phyloP scores from a whole-genome alignment of 1,140 invertebrate species.

The Rhizoglyphus robini region DNA sequence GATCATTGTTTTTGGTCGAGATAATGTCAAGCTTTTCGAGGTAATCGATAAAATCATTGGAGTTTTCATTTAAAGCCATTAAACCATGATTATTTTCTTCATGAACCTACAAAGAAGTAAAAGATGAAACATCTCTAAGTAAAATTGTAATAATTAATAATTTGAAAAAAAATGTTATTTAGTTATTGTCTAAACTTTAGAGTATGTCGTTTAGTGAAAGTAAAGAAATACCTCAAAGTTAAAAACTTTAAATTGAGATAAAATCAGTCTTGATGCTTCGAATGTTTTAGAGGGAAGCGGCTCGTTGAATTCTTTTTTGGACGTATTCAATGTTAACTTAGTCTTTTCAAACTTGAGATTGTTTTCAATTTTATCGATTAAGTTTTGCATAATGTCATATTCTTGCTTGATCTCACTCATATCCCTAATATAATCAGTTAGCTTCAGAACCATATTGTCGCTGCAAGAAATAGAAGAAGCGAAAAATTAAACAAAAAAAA shows the following conservation, averaged over 20 bases:
- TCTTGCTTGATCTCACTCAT: constrained; percentile 12
- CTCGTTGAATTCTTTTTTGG: constrained; percentile 54
- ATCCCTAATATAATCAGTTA: constrained; percentile 16
- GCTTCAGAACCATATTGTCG: constrained; percentile 16
- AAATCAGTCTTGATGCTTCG: constrained; percentile 78
- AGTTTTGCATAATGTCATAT: constrained; percentile 27
- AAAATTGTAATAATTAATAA: too few species aligned
- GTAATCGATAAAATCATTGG: constrained; percentile 52
- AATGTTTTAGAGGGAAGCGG: constrained; percentile 58
- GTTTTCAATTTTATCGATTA: constrained; percentile 36
- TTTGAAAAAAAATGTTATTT: too few species aligned
- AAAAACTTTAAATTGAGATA: constrained; percentile 85
- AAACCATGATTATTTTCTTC: constrained; percentile 41
- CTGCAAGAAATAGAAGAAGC: constrained; percentile 3
- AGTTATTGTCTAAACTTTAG: too few species aligned
- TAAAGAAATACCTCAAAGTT: constrained; percentile 39
- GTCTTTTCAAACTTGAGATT: constrained; percentile 31
- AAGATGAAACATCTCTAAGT: too few species aligned
- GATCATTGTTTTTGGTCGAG: constrained; percentile 71
- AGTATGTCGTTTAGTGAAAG: too few species aligned
- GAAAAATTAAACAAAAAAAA: constrained; percentile 15
- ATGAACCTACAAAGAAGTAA: constrained; percentile 14
- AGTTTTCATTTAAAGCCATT: constrained; percentile 57
- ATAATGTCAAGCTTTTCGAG: constrained; percentile 60
- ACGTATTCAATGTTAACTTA: constrained; percentile 27